A percentile compares a stretch with the other conserved stretches of the same genome.
phyloP scores from a whole-genome alignment of 2,888 invertebrate species.

The Brenthis hecate region DNA sequence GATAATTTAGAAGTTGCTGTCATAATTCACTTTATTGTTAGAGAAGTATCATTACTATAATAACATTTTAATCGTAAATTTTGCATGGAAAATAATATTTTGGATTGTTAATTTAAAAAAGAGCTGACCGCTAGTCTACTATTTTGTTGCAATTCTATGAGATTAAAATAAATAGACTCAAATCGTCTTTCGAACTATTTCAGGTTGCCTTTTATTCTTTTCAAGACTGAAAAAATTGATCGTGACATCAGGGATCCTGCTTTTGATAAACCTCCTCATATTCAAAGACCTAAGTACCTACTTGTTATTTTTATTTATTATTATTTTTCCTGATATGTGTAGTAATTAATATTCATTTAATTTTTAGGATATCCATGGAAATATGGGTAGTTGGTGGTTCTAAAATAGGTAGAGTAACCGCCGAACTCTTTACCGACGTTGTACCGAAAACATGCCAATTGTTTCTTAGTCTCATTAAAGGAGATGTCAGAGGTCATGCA shows the following conservation, averaged over 20 bases:
- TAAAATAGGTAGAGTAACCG: conserved; percentile 65
- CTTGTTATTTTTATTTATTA: not conserved
- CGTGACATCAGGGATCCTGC: conserved; percentile 66
- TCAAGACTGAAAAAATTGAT: conserved; percentile 71
- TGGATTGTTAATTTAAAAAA: too few relatives aligned
- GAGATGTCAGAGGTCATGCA: conserved; percentile 61
- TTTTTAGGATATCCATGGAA: conserved; percentile 62
- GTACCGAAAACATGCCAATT: conserved; percentile 67
- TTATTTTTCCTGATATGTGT: not conserved
- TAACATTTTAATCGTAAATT: too few relatives aligned
- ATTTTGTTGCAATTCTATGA: too few relatives aligned
- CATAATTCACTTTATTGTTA: not conserved
- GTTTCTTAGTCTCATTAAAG: conserved; percentile 63
- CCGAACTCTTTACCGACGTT: conserved; percentile 69
- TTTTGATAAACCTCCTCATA: conserved; percentile 61
- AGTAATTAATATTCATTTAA: not conserved
- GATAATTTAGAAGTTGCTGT: too few relatives aligned
- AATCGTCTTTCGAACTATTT: conserved; percentile 27
- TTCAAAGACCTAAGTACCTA: conserved; percentile 58
- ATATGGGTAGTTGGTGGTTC: conserved; percentile 69
- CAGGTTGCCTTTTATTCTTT: conserved; percentile 74
- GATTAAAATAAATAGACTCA: too few relatives aligned
- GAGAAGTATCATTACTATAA: too few relatives aligned
- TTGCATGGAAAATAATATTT: too few relatives aligned
- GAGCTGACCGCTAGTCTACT: too few relatives aligned